phyloP scores from a whole-genome alignment of 2,113 vertebrate species.

The Cyphotilapia sp. region DNA sequence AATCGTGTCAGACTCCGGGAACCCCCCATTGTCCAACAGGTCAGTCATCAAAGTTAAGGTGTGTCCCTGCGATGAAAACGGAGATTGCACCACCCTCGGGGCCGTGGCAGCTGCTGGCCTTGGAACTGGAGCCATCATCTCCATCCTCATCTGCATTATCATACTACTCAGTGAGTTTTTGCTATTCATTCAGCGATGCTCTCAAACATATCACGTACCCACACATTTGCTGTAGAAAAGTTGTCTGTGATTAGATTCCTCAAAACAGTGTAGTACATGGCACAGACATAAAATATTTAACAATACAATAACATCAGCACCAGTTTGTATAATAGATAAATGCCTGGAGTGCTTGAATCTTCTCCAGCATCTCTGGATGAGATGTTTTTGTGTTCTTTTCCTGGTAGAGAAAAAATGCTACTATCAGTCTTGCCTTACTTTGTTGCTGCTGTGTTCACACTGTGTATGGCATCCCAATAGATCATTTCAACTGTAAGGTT shows the following conservation, averaged over 20 bases:
- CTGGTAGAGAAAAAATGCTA: not conserved
- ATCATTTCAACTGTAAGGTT: not conserved
- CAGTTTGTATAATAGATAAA: conserved; percentile 38
- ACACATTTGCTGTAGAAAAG: not conserved
- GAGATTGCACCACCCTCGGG: conserved; percentile 87
- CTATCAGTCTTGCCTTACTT: not conserved
- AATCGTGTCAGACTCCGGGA: conserved; percentile 89
- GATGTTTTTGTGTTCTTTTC: conserved; percentile 3
- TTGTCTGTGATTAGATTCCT: not conserved
- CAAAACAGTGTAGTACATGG: not conserved
- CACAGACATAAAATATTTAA: conserved; percentile 23
- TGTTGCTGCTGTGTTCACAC: not conserved
- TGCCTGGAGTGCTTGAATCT: not conserved
- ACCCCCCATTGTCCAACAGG: conserved; percentile 88
- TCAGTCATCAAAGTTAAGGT: conserved; percentile 95
- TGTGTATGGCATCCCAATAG: not conserved
- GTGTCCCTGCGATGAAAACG: conserved; percentile 88
- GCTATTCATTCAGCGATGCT: not conserved
- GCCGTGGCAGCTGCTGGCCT: conserved; percentile 86
- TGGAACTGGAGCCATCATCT: conserved; percentile 91
- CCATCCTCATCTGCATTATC: conserved; percentile 92
- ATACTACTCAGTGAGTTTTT: conserved; percentile 85
- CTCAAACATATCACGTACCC: not conserved
- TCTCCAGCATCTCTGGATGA: not conserved
- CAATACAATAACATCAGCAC: not conserved